Base-by-base conservation (phyloP, 2,888 invertebrate genomes). In the Synergus laeviventris region DNA sequence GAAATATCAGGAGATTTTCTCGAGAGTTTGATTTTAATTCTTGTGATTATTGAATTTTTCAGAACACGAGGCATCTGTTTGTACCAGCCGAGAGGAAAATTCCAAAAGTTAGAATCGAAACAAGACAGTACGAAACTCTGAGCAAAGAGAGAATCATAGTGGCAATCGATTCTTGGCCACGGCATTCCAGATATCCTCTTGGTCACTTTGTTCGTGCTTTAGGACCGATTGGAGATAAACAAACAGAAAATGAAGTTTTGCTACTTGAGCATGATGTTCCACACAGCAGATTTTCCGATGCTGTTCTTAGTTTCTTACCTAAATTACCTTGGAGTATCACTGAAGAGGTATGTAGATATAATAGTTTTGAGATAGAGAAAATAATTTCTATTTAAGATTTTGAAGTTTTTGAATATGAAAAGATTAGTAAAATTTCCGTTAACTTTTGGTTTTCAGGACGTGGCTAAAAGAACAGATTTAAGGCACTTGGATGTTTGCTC, bases 251-350 rank as follows among this genome's bases (percentile, higher is more conserved):
- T 89, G 98, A 99, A 91, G 99, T 98, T 11, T 94, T 99, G 59
- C 92, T 99, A 1, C 90, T 99, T 79, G 99, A 99, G 87, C 98
- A 99, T 89, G 99, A 99, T 91, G 96, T 99, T 1, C 99, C 99
- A 0, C 98, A 99, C 89, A 96, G 96, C 83, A 94, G 96, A 83
- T 99, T 99, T 91, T 98, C 98, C 0, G 97, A 98, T 85, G 96
- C 97, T 45, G 99, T 99, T 18, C 93, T 98, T 0, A 95, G 95
- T 76, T 99, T 97, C 89, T 92, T 99, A 62, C 99, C 99, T 0
- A 93, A 95, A 81, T 90, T 97, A 86, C 97, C 98, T 38, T 99
- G 98, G 98, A 91, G 92, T 36, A 98, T 99, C 82, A 95, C 96
- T 0, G 94, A 95, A 54, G 94, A 95, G 92, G 97, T 96, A 87